phyloP scores from a whole-genome alignment of 2,113 vertebrate genomes.

The Aptenodytes patagonicus region DNA sequence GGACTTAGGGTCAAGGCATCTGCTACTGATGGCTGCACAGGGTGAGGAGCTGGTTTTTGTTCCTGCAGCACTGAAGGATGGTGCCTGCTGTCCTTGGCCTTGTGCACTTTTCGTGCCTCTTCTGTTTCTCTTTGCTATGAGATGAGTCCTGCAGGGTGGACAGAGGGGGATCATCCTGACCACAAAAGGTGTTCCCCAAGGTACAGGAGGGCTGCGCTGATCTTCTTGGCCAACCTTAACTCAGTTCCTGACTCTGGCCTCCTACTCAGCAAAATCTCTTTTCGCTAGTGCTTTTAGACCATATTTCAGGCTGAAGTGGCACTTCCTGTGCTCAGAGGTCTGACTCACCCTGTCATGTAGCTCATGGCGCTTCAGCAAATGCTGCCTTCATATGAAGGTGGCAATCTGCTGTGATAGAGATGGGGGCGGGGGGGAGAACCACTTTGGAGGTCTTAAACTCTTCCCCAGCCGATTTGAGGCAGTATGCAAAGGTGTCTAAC shows the following conservation, averaged over 20 bases:
- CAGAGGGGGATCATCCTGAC: neutral
- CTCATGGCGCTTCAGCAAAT: neutral
- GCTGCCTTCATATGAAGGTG: neutral
- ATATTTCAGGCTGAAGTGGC: neutral
- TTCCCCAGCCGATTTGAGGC: neutral
- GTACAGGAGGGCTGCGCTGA: neutral
- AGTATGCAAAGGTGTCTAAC: neutral
- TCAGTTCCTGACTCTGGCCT: neutral
- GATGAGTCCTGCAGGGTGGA: neutral
- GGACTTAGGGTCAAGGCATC: neutral
- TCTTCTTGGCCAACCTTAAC: neutral
- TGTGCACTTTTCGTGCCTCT: fast-evolving
- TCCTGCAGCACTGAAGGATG: neutral
- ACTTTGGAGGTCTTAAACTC: neutral
- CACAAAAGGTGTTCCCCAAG: neutral
- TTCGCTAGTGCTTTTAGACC: neutral
- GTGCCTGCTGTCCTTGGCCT: neutral
- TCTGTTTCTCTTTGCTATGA: neutral
- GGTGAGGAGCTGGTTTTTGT: neutral
- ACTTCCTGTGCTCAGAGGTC: neutral
- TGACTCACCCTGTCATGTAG: neutral
- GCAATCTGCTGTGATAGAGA: too few species aligned
- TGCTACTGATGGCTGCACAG: neutral
- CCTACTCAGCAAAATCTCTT: neutral
- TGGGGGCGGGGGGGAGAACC: too few species aligned